phyloP scores from a whole-genome alignment of 2,113 vertebrate species.

The Ovibos moschatus region DNA sequence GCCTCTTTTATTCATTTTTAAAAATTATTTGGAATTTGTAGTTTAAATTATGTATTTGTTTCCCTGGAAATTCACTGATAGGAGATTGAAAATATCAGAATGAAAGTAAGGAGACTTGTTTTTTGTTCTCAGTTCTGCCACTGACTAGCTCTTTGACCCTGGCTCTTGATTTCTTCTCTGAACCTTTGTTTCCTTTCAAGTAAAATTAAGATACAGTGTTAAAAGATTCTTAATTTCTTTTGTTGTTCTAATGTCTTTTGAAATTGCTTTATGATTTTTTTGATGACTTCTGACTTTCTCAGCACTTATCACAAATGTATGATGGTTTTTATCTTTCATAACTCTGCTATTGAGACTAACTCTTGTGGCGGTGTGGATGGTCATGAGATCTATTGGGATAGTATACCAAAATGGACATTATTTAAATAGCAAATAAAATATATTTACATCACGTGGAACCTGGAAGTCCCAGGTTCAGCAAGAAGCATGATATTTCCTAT shows the following conservation, averaged over 20 bases:
- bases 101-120: neutral
- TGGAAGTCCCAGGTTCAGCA: neutral
- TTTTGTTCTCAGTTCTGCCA: neutral
- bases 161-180: neutral
- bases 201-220: neutral
- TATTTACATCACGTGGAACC: neutral
- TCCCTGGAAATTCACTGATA: neutral
- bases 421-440: neutral
- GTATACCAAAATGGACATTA: neutral
- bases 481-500: neutral
- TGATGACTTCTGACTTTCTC: neutral
- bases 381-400: neutral
- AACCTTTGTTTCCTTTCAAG: neutral
- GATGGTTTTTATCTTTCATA: neutral
- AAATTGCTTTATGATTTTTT: neutral
- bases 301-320: neutral
- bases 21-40: neutral
- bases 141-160: neutral
- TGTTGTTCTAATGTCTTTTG: neutral
- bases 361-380: neutral
- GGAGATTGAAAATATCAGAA: neutral
- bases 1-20: neutral
- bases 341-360: neutral
- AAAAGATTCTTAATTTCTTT: neutral
- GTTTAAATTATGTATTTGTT: neutral